phyloP scores from a whole-genome alignment of 1,140 invertebrate genomes.

The Procambarus clarkii region DNA sequence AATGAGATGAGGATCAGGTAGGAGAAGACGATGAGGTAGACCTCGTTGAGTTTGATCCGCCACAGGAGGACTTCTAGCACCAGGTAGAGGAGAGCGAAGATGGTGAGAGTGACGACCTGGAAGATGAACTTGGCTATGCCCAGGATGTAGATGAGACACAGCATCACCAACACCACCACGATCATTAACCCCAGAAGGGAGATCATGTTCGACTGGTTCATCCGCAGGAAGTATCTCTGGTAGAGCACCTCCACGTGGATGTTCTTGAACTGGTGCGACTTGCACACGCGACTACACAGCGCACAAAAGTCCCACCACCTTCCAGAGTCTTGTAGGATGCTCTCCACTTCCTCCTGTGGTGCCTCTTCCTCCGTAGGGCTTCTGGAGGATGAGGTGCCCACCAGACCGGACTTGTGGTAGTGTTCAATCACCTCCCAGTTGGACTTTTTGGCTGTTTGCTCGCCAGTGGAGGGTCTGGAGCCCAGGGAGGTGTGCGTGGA shows the following conservation, averaged over 20 bases:
- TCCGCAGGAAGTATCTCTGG: conserved; percentile 93
- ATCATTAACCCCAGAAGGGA: conserved; percentile 87
- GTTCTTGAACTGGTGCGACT: conserved; percentile 83
- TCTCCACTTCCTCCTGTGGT: conserved; percentile 71
- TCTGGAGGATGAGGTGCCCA: conserved; percentile 76
- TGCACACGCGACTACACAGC: conserved; percentile 76
- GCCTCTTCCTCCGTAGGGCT: conserved; percentile 76
- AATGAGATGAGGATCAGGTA: conserved; percentile 82
- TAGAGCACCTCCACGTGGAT: conserved; percentile 90
- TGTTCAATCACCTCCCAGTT: conserved; percentile 93
- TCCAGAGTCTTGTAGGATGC: conserved; percentile 70
- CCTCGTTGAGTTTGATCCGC: conserved; percentile 87
- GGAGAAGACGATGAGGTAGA: conserved; percentile 88
- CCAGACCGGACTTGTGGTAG: conserved; percentile 78
- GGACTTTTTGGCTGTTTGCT: conserved; percentile 79
- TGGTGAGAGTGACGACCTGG: conserved; percentile 73
- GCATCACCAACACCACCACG: conserved; percentile 81
- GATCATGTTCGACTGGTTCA: conserved; percentile 93
- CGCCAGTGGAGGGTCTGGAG: conserved; percentile 54
- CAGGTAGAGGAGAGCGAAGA: conserved; percentile 77
- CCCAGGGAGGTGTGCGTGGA: conserved; percentile 70
- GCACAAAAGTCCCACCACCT: conserved; percentile 73
- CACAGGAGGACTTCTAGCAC: conserved; percentile 85
- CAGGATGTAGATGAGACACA: conserved; percentile 76
- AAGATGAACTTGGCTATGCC: conserved; percentile 73